Percentiles rank a stretch among this genome's conserved stretches.
These are phyloP conservation scores for Lophius piscatorius DNA, from an alignment of 2,113 vertebrate species.

Conservation along the genomic window DNA sequence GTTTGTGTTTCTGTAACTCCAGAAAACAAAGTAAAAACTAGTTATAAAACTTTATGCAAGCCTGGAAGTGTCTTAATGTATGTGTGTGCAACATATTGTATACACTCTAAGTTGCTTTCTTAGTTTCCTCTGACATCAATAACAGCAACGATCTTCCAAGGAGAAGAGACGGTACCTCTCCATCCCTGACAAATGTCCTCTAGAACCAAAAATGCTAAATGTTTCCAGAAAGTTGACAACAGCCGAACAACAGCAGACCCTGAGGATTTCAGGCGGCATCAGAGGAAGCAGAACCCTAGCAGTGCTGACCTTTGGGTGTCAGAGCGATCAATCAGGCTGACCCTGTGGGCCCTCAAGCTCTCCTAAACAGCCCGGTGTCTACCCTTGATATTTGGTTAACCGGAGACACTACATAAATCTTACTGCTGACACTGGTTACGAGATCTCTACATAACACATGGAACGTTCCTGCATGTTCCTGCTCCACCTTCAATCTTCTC, in stretches of 20 bases:
- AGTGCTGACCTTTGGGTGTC: conserved; percentile 53
- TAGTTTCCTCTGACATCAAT: conserved; percentile 48
- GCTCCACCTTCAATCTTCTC: background rate
- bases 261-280: conserved; percentile 33
- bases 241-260: conserved; percentile 19
- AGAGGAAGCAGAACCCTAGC: conserved; percentile 20
- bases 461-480: conserved; percentile 12
- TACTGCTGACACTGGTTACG: conserved; percentile 28
- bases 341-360: conserved; percentile 20
- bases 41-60: too few species aligned
- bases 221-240: conserved; percentile 12
- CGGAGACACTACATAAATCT: conserved; percentile 59
- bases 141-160: conserved; percentile 19
- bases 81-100: too few species aligned
- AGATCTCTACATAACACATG: conserved; percentile 4
- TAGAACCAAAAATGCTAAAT: conserved; percentile 20
- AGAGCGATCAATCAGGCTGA: conserved; percentile 63
- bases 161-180: conserved; percentile 18
- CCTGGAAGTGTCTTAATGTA: too few species aligned
- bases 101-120: too few species aligned
- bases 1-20: too few species aligned
- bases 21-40: too few species aligned
- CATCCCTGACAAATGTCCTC: conserved; percentile 39
- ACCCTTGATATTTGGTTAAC: conserved; percentile 57
- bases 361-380: conserved; percentile 28